Percentiles rank a stretch among this genome's conserved stretches.
Evolutionary conservation across 2,888 invertebrate species (phyloP).

Genomic region (Cotesia congregata): DNA sequence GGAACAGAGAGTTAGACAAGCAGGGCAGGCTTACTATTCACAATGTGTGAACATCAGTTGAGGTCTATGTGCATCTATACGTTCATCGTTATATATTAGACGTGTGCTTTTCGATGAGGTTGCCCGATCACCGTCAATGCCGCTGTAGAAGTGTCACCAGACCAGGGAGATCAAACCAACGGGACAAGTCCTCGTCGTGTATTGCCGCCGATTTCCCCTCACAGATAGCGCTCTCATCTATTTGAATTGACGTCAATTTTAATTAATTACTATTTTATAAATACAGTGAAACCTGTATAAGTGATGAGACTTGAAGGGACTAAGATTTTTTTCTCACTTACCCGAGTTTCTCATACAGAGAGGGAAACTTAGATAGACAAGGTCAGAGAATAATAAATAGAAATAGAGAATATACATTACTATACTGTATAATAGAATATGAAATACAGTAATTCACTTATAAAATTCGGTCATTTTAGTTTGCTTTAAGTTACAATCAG

Average conservation of each 20-base stretch:
- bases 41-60: constrained; percentile 35
- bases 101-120: constrained; percentile 26
- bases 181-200: not conserved
- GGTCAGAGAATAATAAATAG: no score
- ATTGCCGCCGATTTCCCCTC: not conserved
- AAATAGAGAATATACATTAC: no score
- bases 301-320: no score
- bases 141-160: not conserved
- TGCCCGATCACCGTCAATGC: constrained; percentile 19
- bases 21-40: constrained; percentile 35
- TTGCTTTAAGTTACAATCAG: no score
- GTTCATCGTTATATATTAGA: not conserved
- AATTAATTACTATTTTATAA: not conserved
- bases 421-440: no score
- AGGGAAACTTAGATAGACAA: no score
- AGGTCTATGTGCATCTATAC: constrained; percentile 24
- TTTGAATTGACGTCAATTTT: constrained; percentile 18
- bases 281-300: no score
- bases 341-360: no score
- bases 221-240: constrained; percentile 11
- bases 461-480: no score
- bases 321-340: no score
- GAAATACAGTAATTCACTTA: no score
- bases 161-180: not conserved
- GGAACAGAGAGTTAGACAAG: not conserved